Conservation (phyloP, 1,140 invertebrate species). For the Papilio dardanus region DNA sequence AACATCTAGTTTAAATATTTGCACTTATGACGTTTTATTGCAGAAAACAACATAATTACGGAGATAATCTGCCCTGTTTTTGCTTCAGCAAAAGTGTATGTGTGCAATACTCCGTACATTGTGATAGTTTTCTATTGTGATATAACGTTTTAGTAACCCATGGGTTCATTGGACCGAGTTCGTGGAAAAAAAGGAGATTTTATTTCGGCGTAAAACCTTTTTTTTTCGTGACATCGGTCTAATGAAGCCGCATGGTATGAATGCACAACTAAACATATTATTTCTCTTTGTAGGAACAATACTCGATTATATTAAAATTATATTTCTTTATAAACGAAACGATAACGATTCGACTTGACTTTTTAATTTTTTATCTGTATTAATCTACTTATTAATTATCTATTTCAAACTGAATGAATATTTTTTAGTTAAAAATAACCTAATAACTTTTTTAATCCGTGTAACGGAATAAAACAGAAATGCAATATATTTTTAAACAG, state of each 20-base stretch:
- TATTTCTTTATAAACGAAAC: not conserved
- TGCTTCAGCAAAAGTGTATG: slow-evolving; percentile 35
- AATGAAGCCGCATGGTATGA: too few species aligned
- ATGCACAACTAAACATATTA: not conserved
- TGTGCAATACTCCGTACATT: slow-evolving; percentile 17
- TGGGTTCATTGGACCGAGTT: too few species aligned
- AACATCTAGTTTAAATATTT: not conserved
- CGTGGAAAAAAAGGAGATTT: too few species aligned
- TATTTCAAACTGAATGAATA: slow-evolving; percentile 1
- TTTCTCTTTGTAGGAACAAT: not conserved
- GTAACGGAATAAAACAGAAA: not conserved
- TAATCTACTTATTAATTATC: not conserved
- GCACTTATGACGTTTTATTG: not conserved
- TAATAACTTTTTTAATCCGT: not conserved
- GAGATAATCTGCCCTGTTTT: slow-evolving; percentile 22
- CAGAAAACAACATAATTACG: not conserved
- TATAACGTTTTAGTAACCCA: not conserved
- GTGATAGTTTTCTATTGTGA: slow-evolving; percentile 1
- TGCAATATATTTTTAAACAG: not conserved
- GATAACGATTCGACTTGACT: slow-evolving; percentile 2
- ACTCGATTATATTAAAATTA: not conserved
- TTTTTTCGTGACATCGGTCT: too few species aligned
- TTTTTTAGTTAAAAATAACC: not conserved
- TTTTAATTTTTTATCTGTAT: not conserved
- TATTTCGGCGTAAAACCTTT: too few species aligned